Conservation (phyloP, 2,797 vertebrate genomes). For the Etheostoma nigrum region DNA sequence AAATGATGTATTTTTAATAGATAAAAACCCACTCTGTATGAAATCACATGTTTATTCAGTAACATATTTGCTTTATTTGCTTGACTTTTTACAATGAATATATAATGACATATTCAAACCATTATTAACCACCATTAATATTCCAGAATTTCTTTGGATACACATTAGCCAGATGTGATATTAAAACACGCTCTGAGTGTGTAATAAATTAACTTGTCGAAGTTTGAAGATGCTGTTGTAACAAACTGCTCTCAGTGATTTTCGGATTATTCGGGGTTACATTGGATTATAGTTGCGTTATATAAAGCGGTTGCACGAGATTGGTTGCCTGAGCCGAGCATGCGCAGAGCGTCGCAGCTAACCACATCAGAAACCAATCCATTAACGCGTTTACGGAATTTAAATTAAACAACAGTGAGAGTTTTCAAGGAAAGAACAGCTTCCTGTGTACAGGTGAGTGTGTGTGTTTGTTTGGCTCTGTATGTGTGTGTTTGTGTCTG, state of each 20-base stretch:
- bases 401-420: constrained; percentile 2
- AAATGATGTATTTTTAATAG: no score
- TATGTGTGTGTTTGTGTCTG: not conserved
- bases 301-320: constrained; percentile 38
- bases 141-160: no score
- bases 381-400: constrained; percentile 18
- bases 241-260: not conserved
- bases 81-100: no score
- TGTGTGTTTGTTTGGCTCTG: not conserved
- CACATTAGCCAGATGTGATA: no score
- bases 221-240: no score
- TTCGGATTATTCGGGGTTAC: constrained; percentile 2
- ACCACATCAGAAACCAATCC: constrained; percentile 26
- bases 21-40: no score
- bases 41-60: no score
- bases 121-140: no score
- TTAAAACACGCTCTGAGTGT: no score
- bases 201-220: no score
- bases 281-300: constrained; percentile 44
- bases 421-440: not conserved
- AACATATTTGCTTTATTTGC: no score
- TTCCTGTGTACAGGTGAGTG: constrained; percentile 42
- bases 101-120: no score
- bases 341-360: constrained; percentile 46
- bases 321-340: constrained; percentile 43